Conservation (phyloP, 2,888 invertebrate genomes). For the Eupsilia transversa region DNA sequence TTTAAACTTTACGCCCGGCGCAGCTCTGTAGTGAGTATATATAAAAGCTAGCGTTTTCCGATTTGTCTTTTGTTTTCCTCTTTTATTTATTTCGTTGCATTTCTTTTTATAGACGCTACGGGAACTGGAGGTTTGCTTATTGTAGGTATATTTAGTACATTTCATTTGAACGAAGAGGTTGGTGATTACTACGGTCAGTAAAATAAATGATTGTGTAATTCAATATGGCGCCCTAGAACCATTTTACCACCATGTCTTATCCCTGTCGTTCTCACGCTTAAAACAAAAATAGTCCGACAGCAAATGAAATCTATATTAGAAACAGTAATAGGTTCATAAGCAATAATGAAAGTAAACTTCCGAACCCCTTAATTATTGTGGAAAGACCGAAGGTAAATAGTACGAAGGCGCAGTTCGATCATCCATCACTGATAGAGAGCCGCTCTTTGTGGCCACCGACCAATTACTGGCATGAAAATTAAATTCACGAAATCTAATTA, state of each 20-base stretch:
- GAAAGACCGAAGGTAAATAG: conserved; percentile 87
- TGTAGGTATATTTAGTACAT: conserved; percentile 37
- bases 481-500: conserved; percentile 91
- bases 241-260: background rate
- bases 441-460: conserved; percentile 89
- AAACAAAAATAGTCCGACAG: conserved; percentile 74
- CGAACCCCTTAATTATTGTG: conserved; percentile 87
- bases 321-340: conserved; percentile 87
- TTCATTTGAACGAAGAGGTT: conserved; percentile 40
- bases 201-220: conserved; percentile 14
- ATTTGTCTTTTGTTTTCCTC: conserved; percentile 84
- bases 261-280: conserved; percentile 69
- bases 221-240: background rate
- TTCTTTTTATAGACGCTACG: conserved; percentile 73
- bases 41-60: conserved; percentile 85
- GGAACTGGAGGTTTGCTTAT: conserved; percentile 53
- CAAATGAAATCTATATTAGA: conserved; percentile 87
- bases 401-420: conserved; percentile 87
- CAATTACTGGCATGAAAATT: conserved; percentile 91
- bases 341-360: conserved; percentile 89
- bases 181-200: conserved; percentile 17
- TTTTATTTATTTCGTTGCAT: conserved; percentile 77
- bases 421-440: conserved; percentile 89
- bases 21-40: conserved; percentile 81
- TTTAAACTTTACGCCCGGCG: conserved; percentile 87